phyloP scores from a whole-genome alignment of 2,113 vertebrate species.

The Cranoglanis bouderius region DNA sequence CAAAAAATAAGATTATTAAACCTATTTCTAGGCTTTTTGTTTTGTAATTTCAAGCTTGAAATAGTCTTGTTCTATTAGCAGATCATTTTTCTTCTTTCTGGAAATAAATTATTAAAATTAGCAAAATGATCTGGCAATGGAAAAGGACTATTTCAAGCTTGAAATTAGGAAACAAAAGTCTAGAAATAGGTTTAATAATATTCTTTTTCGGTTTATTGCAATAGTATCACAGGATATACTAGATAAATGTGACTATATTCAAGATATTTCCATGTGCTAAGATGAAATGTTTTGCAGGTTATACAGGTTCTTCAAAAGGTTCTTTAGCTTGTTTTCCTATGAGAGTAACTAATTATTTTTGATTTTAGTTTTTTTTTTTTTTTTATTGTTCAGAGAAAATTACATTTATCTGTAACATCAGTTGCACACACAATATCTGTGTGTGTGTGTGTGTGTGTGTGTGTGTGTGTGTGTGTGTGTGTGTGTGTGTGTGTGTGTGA shows the following conservation, averaged over 20 bases:
- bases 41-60: not conserved
- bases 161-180: not conserved
- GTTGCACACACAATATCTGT: not conserved
- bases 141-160: not conserved
- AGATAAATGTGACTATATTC: not conserved
- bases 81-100: not conserved
- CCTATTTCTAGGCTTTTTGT: not conserved
- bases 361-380: not conserved
- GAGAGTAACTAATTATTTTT: not conserved
- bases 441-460: not conserved
- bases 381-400: not conserved
- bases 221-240: not conserved
- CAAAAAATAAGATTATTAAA: not conserved
- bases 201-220: not conserved
- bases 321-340: not conserved
- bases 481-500: slow-evolving; percentile 4
- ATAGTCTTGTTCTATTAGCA: not conserved
- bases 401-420: not conserved
- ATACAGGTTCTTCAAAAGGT: not conserved
- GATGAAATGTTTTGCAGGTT: not conserved
- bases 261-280: not conserved
- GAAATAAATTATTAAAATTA: not conserved
- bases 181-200: not conserved
- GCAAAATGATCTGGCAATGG: not conserved
- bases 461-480: slow-evolving; percentile 5